Evolutionary conservation across 1,140 invertebrate species (phyloP), one percentile per base, ranked within the genome.

Genomic region (Cotesia chilonis): DNA sequence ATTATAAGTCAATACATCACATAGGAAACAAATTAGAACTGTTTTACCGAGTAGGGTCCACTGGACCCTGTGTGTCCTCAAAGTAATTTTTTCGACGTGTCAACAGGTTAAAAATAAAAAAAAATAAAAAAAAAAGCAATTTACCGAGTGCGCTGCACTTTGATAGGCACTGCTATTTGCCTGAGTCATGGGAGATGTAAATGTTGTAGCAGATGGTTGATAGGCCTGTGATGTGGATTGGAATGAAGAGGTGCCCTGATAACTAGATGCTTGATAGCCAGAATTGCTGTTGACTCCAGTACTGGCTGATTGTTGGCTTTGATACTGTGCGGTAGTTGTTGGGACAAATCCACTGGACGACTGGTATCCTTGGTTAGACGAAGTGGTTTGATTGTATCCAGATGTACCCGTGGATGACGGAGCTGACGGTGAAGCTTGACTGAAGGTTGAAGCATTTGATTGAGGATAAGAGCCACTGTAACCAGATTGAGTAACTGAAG

Each of bases 141-240:
- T 80, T 76, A 86, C 85, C 60, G 85, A 86, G 67, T 87, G 85
- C 20, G 83, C 79, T 59, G 85, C 78, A 75, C 79, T 87, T 72
- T 85, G 84, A 67, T 87, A 87, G 69, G 71, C 81, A 75, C 76
- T 82, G 66, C 69, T 76, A 51, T 57, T 74, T 7, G 80, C 82
- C 76, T 85, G 85, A 38, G 83, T 86, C 60, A 87, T 85, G 14
- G 85, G 85, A 65, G 85, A 84, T 4, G 82, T 81, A 47, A 86
- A 87, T 3, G 83, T 86, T 9, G 85, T 83, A n/a, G 73, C 84
- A 68, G 85, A 85, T 66, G 81, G 80, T 76, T 86, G 85, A 81
- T 86, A 87, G 70, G 82, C 78, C 78, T 86, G 85, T 0, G 80
- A 80, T 4, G 84, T 81, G 37, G 84, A 80, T 17, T 82, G 84